Evolutionary conservation across 2,113 vertebrate genomes (phyloP).

Genomic region (Castor canadensis): DNA sequence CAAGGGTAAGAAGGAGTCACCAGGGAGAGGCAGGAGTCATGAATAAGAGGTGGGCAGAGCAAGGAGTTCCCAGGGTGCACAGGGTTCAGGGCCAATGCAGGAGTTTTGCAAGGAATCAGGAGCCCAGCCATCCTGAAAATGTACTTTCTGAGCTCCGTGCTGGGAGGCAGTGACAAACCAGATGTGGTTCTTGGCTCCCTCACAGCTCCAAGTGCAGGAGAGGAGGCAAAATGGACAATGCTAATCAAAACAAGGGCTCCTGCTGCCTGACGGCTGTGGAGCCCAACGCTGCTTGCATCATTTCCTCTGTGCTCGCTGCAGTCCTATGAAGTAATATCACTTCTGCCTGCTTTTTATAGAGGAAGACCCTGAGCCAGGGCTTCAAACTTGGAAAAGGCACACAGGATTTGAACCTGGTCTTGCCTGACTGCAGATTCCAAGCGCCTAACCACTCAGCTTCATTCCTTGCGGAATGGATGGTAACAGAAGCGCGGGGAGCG

Average conservation of each 20-base stretch:
- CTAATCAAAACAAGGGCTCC: neutral
- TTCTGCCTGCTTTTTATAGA: neutral
- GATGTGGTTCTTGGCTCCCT: neutral
- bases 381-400: neutral
- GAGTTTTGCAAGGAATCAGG: too few species aligned
- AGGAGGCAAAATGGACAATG: neutral
- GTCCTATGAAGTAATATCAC: neutral
- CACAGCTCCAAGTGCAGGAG: neutral
- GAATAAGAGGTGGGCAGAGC: neutral
- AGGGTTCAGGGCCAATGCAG: neutral
- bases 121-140: neutral
- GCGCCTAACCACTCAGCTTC: neutral
- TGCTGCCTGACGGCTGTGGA: neutral
- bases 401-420: neutral
- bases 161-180: neutral
- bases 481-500: neutral
- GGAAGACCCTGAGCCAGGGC: neutral
- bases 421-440: neutral
- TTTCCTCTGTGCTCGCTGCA: neutral
- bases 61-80: neutral
- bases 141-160: neutral
- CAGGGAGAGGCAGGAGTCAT: neutral
- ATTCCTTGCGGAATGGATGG: neutral
- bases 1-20: neutral
- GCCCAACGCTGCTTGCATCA: rapidly evolving